Conservation (phyloP, 1,140 invertebrate species). For the Gryon sp. region DNA sequence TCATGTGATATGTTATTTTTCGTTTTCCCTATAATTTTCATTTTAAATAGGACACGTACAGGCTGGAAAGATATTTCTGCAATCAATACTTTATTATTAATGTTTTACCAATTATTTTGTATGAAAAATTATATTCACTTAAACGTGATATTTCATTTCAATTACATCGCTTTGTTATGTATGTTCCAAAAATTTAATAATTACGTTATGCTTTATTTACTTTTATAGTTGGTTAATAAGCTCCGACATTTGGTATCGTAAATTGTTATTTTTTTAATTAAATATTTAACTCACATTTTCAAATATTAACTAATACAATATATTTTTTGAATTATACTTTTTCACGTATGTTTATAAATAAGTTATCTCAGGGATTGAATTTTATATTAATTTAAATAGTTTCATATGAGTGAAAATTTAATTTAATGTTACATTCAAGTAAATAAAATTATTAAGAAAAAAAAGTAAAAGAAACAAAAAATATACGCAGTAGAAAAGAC, state of each 20-base stretch:
- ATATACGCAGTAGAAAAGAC: constrained; percentile 7
- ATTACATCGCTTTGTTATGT: constrained; percentile 18
- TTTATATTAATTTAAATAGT: too few species aligned
- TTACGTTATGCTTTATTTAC: neutral
- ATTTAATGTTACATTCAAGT: too few species aligned
- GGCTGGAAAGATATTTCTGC: constrained; percentile 18
- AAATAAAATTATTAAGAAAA: too few species aligned
- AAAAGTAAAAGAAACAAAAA: constrained; percentile 14
- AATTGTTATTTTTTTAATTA: neutral
- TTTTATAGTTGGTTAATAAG: too few species aligned
- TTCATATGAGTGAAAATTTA: too few species aligned
- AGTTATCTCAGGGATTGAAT: too few species aligned
- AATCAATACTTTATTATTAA: constrained; percentile 33
- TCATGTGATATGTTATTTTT: constrained; percentile 38
- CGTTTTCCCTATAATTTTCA: constrained; percentile 16
- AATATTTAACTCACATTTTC: too few species aligned
- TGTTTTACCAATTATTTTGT: constrained; percentile 22
- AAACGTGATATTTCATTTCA: constrained; percentile 13
- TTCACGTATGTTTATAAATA: too few species aligned
- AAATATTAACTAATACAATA: too few species aligned
- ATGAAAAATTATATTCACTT: constrained; percentile 32
- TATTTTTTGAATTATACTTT: too few species aligned
- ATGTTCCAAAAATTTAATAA: constrained; percentile 11
- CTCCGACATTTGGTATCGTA: too few species aligned
- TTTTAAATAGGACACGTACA: constrained; percentile 34